These are phyloP conservation scores for Agriopis marginaria DNA, from an alignment of 2,888 invertebrate species.

Conservation along the genomic window DNA sequence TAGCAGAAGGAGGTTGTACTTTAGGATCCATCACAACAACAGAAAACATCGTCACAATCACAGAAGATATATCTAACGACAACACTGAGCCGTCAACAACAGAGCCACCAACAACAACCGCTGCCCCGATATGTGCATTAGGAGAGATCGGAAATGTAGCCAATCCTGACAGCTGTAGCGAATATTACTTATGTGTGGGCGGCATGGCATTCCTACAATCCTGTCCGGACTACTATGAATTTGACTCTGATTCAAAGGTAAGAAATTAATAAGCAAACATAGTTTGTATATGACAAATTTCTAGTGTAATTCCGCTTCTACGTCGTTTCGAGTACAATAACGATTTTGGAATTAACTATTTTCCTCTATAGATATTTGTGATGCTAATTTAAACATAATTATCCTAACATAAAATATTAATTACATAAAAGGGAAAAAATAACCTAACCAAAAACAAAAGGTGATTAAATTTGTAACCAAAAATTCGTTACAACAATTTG, in stretches of 20 bases:
- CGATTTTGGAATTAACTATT: too few species aligned
- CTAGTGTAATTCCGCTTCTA: too few species aligned
- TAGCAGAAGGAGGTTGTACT: slow-evolving; percentile 15
- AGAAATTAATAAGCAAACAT: slow-evolving; percentile 1
- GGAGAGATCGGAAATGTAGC: slow-evolving; percentile 53
- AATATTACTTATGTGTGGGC: slow-evolving; percentile 53
- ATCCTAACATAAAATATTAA: too few species aligned
- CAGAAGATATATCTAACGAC: not conserved
- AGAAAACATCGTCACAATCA: not conserved
- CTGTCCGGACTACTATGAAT: slow-evolving; percentile 54
- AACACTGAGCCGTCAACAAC: not conserved
- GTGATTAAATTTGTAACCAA: too few species aligned
- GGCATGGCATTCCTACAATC: slow-evolving; percentile 45
- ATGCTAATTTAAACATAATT: too few species aligned
- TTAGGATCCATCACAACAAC: not conserved
- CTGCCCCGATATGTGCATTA: slow-evolving; percentile 44
- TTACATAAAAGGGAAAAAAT: too few species aligned
- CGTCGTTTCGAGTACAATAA: too few species aligned
- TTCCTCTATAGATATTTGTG: too few species aligned
- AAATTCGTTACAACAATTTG: too few species aligned
- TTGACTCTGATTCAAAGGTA: slow-evolving; percentile 45
- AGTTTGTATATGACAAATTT: too few species aligned
- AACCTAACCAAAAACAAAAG: too few species aligned
- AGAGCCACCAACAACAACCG: slow-evolving; percentile 6
- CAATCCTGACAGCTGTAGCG: slow-evolving; percentile 51